A percentile compares a stretch with the other conserved stretches of the same genome.
Evolutionary conservation across 2,888 invertebrate species (phyloP).

Genomic region (Camptogramma bilineatum): DNA sequence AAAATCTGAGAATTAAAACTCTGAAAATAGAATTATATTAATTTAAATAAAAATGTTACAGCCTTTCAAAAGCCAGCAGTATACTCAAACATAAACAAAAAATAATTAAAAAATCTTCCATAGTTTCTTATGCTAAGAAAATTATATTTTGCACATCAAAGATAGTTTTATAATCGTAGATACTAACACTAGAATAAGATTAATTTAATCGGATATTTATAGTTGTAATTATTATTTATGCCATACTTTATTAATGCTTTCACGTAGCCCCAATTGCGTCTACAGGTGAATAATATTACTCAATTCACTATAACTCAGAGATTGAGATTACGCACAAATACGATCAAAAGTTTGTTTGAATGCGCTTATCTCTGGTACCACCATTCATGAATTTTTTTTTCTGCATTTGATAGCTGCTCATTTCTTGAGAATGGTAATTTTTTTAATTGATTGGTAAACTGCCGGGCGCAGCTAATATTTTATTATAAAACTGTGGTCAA

Average conservation of each 20-base stretch:
- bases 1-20: not conserved
- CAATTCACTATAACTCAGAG: no score
- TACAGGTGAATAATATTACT: not conserved
- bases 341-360: no score
- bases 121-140: slow-evolving; percentile 22
- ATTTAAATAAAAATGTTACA: not conserved
- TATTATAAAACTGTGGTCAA: no score
- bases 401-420: no score
- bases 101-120: slow-evolving; percentile 11
- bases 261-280: not conserved
- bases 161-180: slow-evolving; percentile 33
- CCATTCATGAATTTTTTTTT: no score
- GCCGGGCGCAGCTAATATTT: no score
- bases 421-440: no score
- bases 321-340: not conserved
- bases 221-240: slow-evolving; percentile 22
- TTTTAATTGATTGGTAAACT: no score
- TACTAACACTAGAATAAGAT: slow-evolving; percentile 30
- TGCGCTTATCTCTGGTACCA: no score
- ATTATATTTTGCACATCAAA: slow-evolving; percentile 41
- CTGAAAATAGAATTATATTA: not conserved
- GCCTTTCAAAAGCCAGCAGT: not conserved
- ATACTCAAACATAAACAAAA: not conserved
- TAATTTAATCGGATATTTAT: slow-evolving; percentile 22
- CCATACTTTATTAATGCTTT: slow-evolving; percentile 6